Conservation (phyloP, 2,888 invertebrate genomes). For the Ophion costatus region DNA sequence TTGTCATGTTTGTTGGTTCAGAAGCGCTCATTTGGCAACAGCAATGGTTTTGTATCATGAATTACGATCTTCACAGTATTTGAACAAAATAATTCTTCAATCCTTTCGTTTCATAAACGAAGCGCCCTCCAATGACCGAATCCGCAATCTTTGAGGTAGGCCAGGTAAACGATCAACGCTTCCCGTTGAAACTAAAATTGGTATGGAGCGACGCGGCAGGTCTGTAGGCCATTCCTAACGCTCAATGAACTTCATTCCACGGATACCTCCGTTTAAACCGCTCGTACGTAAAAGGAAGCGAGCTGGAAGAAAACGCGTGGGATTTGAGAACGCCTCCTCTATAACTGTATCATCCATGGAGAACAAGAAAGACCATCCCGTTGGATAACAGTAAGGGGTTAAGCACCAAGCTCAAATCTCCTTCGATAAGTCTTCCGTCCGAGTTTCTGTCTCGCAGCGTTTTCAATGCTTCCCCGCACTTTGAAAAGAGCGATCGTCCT, state of each 20-base stretch:
- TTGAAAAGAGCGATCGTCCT: slow-evolving; percentile 46
- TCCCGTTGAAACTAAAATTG: slow-evolving; percentile 7
- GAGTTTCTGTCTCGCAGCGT: slow-evolving; percentile 33
- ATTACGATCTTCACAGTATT: not conserved
- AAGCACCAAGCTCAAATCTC: slow-evolving; percentile 50
- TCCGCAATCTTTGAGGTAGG: slow-evolving; percentile 1
- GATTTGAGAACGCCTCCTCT: slow-evolving; percentile 24
- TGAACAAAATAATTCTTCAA: not conserved
- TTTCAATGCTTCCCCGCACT: slow-evolving; percentile 50
- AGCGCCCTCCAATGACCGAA: not conserved
- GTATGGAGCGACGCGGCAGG: not conserved
- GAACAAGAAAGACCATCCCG: slow-evolving; percentile 30
- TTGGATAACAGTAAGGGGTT: slow-evolving; percentile 54
- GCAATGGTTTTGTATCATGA: not conserved
- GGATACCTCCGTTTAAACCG: slow-evolving; percentile 40
- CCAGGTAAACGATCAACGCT: slow-evolving; percentile 19
- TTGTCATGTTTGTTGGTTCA: not conserved
- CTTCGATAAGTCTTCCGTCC: slow-evolving; percentile 44
- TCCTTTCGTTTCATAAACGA: not conserved
- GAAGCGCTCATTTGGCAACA: not conserved
- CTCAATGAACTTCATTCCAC: slow-evolving; percentile 62
- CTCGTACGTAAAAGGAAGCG: slow-evolving; percentile 53
- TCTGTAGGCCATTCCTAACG: slow-evolving; percentile 58
- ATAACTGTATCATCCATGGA: slow-evolving; percentile 15
- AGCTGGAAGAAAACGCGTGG: slow-evolving; percentile 57